A percentile compares a stretch with the other conserved stretches of the same genome.
These are phyloP conservation scores for Synanthedon formicaeformis DNA, from an alignment of 2,888 invertebrate genomes.

Conservation along the genomic window DNA sequence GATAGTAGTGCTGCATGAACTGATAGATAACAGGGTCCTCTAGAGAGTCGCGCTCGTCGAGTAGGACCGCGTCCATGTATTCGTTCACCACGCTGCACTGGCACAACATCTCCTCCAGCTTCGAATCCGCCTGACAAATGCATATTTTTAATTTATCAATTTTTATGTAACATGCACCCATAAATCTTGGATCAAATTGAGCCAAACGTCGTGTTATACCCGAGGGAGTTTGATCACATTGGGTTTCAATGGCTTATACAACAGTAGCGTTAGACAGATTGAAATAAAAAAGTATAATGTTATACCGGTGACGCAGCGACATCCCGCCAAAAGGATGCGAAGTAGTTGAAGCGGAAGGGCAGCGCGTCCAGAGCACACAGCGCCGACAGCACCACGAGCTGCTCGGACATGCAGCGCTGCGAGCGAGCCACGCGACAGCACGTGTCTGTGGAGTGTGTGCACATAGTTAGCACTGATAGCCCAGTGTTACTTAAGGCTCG, in stretches of 20 bases:
- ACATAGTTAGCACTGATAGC: neutral
- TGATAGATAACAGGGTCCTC: slow-evolving; percentile 87
- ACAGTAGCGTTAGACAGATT: too few species aligned
- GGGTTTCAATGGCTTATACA: too few species aligned
- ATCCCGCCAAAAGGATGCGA: slow-evolving; percentile 93
- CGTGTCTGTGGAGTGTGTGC: slow-evolving; percentile 28
- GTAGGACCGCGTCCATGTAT: slow-evolving; percentile 89
- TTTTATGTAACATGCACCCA: neutral
- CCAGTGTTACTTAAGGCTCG: too few species aligned
- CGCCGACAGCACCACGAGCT: slow-evolving; percentile 86
- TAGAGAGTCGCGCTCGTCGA: slow-evolving; percentile 88
- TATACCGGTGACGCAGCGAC: slow-evolving; percentile 80
- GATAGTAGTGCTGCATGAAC: slow-evolving; percentile 90
- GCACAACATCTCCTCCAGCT: slow-evolving; percentile 84
- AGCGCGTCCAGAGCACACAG: slow-evolving; percentile 93
- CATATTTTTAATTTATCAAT: neutral
- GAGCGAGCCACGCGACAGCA: slow-evolving; percentile 89
- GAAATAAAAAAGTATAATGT: too few species aligned
- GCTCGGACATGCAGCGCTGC: slow-evolving; percentile 87
- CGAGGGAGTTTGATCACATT: too few species aligned
- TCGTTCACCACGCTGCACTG: slow-evolving; percentile 88
- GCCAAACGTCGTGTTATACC: neutral
- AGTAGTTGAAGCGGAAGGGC: slow-evolving; percentile 87
- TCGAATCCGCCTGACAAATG: slow-evolving; percentile 75
- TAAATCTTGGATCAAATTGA: neutral